A percentile compares a stretch with the other conserved stretches of the same genome.
phyloP scores from a whole-genome alignment of 2,888 invertebrate species.

The Drosophila maculinotata region DNA sequence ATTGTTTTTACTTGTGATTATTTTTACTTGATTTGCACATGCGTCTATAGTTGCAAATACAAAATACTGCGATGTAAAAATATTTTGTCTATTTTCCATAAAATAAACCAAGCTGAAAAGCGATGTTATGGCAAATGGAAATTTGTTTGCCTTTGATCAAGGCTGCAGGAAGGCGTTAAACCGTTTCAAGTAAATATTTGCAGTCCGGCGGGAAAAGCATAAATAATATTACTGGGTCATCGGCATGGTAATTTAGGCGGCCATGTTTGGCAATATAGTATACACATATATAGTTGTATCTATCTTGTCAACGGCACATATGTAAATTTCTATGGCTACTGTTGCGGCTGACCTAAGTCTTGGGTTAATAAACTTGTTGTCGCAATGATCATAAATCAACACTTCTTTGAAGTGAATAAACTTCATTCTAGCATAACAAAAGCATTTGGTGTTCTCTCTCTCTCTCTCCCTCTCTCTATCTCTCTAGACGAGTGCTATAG shows the following conservation, averaged over 20 bases:
- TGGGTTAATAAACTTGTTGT: slow-evolving; percentile 74
- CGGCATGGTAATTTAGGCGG: slow-evolving; percentile 20
- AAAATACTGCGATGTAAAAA: background rate
- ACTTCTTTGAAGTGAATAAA: slow-evolving; percentile 58
- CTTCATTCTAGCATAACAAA: slow-evolving; percentile 40
- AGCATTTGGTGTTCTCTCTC: slow-evolving; percentile 26
- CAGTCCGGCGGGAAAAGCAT: background rate
- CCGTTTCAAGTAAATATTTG: slow-evolving; percentile 5
- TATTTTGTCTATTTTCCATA: background rate
- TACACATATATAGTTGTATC: background rate
- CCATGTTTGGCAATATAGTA: slow-evolving; percentile 3
- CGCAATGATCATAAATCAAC: slow-evolving; percentile 63
- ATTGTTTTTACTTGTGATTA: background rate
- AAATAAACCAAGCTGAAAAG: background rate
- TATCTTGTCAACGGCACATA: slow-evolving; percentile 10
- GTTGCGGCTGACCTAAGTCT: slow-evolving; percentile 11
- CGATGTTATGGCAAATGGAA: background rate
- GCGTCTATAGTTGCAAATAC: no score
- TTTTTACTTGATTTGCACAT: slow-evolving; percentile 1
- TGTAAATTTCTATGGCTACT: slow-evolving; percentile 46
- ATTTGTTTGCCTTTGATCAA: slow-evolving; percentile 4
- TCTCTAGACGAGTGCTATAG: slow-evolving; percentile 31
- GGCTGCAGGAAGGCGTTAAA: slow-evolving; percentile 7
- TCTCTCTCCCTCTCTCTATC: slow-evolving; percentile 7
- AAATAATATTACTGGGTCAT: slow-evolving; percentile 33